Conservation (phyloP, 1,140 invertebrate genomes). For the Helicoverpa armigera region DNA sequence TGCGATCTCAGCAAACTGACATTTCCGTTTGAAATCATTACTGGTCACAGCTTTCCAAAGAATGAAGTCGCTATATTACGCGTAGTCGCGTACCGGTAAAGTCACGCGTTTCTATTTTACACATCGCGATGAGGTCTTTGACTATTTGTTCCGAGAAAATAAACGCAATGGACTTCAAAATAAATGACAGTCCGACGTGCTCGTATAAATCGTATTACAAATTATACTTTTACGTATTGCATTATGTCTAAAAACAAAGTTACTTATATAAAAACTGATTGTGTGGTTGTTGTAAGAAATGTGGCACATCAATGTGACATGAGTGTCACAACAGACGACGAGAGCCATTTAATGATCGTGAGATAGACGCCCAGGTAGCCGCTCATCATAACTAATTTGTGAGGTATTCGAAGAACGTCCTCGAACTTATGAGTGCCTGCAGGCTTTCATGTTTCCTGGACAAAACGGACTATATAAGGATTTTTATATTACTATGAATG, state of each 20-base stretch:
- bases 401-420: conserved; percentile 56
- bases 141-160: conserved; percentile 64
- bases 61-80: conserved; percentile 50
- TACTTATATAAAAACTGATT: conserved; percentile 10
- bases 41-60: conserved; percentile 64
- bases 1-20: conserved; percentile 72
- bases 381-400: conserved; percentile 62
- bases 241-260: conserved; percentile 38
- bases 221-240: conserved; percentile 49
- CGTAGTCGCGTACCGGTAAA: conserved; percentile 31
- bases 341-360: conserved; percentile 49
- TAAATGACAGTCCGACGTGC: conserved; percentile 11
- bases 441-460: neutral
- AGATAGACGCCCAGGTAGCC: conserved; percentile 54
- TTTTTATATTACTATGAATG: neutral
- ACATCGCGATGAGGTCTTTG: conserved; percentile 39
- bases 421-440: conserved; percentile 51
- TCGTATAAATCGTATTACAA: conserved; percentile 49
- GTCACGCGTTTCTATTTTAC: conserved; percentile 56
- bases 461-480: neutral
- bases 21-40: conserved; percentile 73
- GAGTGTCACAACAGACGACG: conserved; percentile 13
- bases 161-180: conserved; percentile 42
- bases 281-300: conserved; percentile 25
- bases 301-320: conserved; percentile 32